phyloP scores from a whole-genome alignment of 2,888 invertebrate species.

The Eupithecia dodoneata region DNA sequence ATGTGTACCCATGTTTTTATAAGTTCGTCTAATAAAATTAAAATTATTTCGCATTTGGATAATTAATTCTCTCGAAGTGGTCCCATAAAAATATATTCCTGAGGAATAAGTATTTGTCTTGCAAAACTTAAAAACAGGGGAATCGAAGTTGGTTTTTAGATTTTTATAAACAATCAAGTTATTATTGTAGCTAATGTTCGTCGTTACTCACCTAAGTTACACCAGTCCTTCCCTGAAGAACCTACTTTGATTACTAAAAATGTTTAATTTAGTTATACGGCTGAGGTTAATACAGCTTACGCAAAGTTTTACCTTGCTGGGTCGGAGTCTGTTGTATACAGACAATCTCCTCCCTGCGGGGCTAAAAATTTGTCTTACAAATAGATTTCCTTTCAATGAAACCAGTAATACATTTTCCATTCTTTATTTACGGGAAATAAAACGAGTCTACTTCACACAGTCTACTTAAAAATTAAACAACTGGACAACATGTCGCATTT shows the following conservation, averaged over 20 bases:
- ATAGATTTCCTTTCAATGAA: conserved; percentile 16
- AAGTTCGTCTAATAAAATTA: too few species aligned
- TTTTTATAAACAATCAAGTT: too few species aligned
- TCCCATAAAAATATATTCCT: too few species aligned
- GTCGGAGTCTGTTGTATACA: background rate
- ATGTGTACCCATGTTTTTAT: too few species aligned
- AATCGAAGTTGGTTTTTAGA: too few species aligned
- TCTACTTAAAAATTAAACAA: conserved; percentile 50
- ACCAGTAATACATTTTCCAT: conserved; percentile 22
- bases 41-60: too few species aligned
- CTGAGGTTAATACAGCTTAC: background rate
- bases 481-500: conserved; percentile 53
- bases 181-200: background rate
- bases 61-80: too few species aligned
- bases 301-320: conserved; percentile 4
- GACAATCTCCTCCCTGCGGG: background rate
- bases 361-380: background rate
- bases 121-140: too few species aligned
- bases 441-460: conserved; percentile 45
- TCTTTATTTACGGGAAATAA: conserved; percentile 41
- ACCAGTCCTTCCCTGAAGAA: background rate
- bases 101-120: too few species aligned
- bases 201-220: background rate
- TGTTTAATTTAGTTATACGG: background rate
- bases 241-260: background rate